These are phyloP conservation scores for Leptinotarsa tumamoca DNA, from an alignment of 2,888 invertebrate species.

Conservation along the genomic window DNA sequence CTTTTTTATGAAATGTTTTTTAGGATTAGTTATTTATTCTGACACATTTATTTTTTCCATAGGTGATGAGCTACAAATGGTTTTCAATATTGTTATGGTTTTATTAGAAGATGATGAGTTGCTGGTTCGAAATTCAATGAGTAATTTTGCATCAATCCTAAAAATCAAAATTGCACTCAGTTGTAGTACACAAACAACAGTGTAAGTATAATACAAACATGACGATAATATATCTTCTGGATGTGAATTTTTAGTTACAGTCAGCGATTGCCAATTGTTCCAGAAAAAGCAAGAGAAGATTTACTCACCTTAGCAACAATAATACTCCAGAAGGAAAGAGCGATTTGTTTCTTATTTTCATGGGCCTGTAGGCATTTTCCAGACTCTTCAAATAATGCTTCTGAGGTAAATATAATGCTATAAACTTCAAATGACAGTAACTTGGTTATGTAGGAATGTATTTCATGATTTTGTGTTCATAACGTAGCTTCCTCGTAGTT, in stretches of 20 bases:
- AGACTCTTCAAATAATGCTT: slow-evolving; percentile 48
- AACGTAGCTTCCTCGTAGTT: too few species aligned
- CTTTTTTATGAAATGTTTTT: too few species aligned
- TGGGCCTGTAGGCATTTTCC: slow-evolving; percentile 58
- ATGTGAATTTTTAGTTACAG: slow-evolving; percentile 41
- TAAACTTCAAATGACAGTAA: too few species aligned
- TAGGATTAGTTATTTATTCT: too few species aligned
- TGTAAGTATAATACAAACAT: slow-evolving; percentile 40
- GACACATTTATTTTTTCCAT: slow-evolving; percentile 7
- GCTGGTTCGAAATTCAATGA: slow-evolving; percentile 63
- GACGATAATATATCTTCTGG: background rate
- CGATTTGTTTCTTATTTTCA: slow-evolving; percentile 56
- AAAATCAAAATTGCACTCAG: slow-evolving; percentile 47
- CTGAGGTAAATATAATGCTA: slow-evolving; percentile 48
- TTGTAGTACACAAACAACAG: slow-evolving; percentile 42
- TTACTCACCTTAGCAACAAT: slow-evolving; percentile 53
- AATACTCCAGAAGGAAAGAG: slow-evolving; percentile 50
- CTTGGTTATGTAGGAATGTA: too few species aligned
- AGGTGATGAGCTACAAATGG: slow-evolving; percentile 51
- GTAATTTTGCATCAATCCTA: slow-evolving; percentile 49
- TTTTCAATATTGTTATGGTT: slow-evolving; percentile 65
- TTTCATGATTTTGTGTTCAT: too few species aligned
- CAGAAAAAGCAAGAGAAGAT: slow-evolving; percentile 60
- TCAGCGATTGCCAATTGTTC: slow-evolving; percentile 53
- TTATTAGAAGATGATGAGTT: slow-evolving; percentile 71